Percentiles rank a stretch among this genome's conserved stretches.
Conservation (phyloP, 2,113 vertebrate species). For the Pagrus major region DNA sequence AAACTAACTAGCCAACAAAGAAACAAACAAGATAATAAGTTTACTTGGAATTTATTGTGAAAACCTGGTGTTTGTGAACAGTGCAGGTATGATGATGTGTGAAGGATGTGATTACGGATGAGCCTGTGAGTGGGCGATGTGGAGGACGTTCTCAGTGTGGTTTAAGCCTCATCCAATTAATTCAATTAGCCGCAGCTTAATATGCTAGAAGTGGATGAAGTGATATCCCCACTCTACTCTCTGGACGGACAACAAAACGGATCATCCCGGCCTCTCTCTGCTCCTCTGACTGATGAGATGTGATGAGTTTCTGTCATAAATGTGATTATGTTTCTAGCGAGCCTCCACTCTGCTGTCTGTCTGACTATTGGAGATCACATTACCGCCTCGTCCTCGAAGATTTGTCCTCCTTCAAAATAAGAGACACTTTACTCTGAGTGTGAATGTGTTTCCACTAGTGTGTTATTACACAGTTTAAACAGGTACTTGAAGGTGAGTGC, state of each 20-base stretch:
- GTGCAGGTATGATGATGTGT: background rate
- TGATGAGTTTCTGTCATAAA: slow-evolving; percentile 71
- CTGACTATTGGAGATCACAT: slow-evolving; percentile 65
- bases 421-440: slow-evolving; percentile 13
- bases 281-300: slow-evolving; percentile 64
- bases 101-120: slow-evolving; percentile 48
- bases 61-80: no score
- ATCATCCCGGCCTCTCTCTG: slow-evolving; percentile 45
- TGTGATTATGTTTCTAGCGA: slow-evolving; percentile 73
- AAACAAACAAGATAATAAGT: no score
- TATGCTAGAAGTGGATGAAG: slow-evolving; percentile 55
- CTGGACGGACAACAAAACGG: slow-evolving; percentile 36
- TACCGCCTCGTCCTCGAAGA: slow-evolving; percentile 51
- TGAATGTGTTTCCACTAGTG: background rate
- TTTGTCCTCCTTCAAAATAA: slow-evolving; percentile 40
- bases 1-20: no score
- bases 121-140: slow-evolving; percentile 24
- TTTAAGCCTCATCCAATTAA: slow-evolving; percentile 54
- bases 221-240: slow-evolving; percentile 54
- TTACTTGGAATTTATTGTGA: no score
- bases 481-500: background rate
- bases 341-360: slow-evolving; percentile 42
- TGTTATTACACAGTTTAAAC: background rate
- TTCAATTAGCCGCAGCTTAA: slow-evolving; percentile 64
- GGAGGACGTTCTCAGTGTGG: slow-evolving; percentile 1